A percentile compares a stretch with the other conserved stretches of the same genome.
phyloP scores from a whole-genome alignment of 2,113 vertebrate species.

The Eupsittula cactorum region DNA sequence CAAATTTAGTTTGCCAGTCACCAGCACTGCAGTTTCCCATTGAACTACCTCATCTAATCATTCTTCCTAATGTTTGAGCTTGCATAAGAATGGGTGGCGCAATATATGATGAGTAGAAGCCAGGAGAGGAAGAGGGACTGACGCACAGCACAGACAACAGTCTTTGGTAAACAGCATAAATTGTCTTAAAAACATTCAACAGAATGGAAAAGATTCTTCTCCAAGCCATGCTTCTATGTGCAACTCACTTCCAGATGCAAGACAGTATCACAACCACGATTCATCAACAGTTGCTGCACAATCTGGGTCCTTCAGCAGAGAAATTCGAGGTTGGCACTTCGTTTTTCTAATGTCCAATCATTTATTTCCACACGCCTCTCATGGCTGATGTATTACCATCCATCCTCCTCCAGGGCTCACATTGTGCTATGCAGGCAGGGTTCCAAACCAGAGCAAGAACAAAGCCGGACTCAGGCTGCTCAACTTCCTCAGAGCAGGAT shows the following conservation, averaged over 20 bases:
- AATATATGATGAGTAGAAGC: not conserved
- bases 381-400: not conserved
- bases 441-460: constrained; percentile 30
- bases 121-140: constrained; percentile 39
- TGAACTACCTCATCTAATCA: not conserved
- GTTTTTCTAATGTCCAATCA: not conserved
- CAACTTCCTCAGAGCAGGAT: not conserved
- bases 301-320: constrained; percentile 12
- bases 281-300: constrained; percentile 41
- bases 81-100: not conserved
- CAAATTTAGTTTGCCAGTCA: not conserved
- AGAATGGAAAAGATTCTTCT: constrained; percentile 3
- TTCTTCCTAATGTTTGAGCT: not conserved
- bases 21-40: not conserved
- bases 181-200: constrained; percentile 7
- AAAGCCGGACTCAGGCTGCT: constrained; percentile 38
- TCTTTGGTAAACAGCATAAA: constrained; percentile 30
- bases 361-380: constrained; percentile 10
- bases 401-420: constrained; percentile 4
- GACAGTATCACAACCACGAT: not conserved
- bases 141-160: not conserved
- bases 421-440: constrained; percentile 42
- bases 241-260: not conserved
- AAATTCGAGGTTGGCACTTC: not conserved
- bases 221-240: not conserved